A percentile compares a stretch with the other conserved stretches of the same genome.
phyloP scores from a whole-genome alignment of 2,113 vertebrate genomes.

The Pollachius pollachius region DNA sequence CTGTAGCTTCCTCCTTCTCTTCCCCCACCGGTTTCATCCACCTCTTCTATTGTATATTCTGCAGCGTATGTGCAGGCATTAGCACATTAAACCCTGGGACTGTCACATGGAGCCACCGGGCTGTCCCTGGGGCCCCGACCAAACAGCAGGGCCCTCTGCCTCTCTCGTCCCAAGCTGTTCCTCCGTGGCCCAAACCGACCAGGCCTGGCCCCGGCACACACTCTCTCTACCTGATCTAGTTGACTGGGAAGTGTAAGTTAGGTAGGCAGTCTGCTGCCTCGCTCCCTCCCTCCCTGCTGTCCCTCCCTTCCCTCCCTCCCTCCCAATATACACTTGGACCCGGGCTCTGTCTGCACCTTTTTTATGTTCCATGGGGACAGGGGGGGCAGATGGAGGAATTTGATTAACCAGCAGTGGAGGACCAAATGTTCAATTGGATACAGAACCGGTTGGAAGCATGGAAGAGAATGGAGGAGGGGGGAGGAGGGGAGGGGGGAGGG shows the following conservation, averaged over 20 bases:
- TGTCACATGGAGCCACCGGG: constrained; percentile 63
- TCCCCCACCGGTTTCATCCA: constrained; percentile 9
- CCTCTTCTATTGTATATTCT: constrained; percentile 63
- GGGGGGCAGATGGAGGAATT: constrained; percentile 99
- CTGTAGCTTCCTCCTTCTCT: constrained; percentile 28
- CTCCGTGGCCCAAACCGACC: constrained; percentile 70
- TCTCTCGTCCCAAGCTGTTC: constrained; percentile 68
- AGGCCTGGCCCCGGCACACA: constrained; percentile 58
- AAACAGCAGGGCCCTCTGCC: constrained; percentile 73
- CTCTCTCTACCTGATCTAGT: constrained; percentile 77
- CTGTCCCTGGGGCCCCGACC: constrained; percentile 57
- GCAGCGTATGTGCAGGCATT: constrained; percentile 68
- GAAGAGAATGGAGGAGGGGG: constrained; percentile 70
- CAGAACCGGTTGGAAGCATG: constrained; percentile 96
- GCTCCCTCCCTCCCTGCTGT: constrained; percentile 36
- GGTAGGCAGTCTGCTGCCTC: constrained; percentile 79
- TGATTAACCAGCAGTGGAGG: constrained; percentile 99
- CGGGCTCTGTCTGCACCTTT: constrained; percentile 93
- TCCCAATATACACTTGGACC: constrained; percentile 96
- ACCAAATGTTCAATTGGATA: constrained; percentile 99
- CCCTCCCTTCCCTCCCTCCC: constrained; percentile 73
- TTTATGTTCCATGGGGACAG: constrained; percentile 91
- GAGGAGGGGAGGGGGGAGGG: constrained; percentile 13
- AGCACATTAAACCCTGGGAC: constrained; percentile 72
- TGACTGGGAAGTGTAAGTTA: constrained; percentile 87